Evolutionary conservation across 2,113 vertebrate species (phyloP), one percentile per base, ranked within the genome.

Genomic region (Aphelocoma coerulescens): DNA sequence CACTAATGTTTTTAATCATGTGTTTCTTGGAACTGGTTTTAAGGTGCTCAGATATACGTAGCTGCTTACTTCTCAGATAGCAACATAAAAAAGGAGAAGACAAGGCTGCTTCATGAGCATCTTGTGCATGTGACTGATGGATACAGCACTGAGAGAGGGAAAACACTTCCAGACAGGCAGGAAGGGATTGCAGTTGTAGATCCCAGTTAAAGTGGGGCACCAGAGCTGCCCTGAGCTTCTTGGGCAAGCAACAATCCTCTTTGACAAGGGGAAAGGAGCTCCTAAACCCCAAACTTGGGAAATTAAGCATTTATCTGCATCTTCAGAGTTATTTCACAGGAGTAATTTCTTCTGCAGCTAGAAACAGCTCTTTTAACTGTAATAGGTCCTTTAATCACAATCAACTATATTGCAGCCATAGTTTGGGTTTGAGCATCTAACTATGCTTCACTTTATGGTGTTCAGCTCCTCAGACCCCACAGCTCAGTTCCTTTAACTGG

Each of bases 61-160:
- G 69, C 52, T 63, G 20, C 22, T 84, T 63, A 9, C 22, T 49
- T 68, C 66, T 61, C 49, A 57, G 41, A n/a, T 74, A 62, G 35
- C 18, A 69, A 33, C 0, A 5, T 21, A 12, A 48, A 43, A 46
- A 63, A 54, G 35, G 23, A 85, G 48, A 75, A 61, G 39, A 67
- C 17, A 75, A 63, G 68, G 16, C 65, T 71, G 10, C 16, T 77
- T 13, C 32, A 6, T 1, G 30, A 78, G 37, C 3, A 0, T 16
- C 23, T 13, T 3, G 2, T 32, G 65, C 37, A 41, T 2, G 0
- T 35, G 61, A 1, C 13, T 6, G 39, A 7, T 69, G 71, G 51
- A 65, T 30, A 41, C 28, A 27, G 48, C 4, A 63, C 17, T 20
- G 72, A 73, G 35, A 1, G 22, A 71, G 19, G n/a, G 16, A 33